Evolutionary conservation across 1,140 invertebrate genomes (phyloP).

Genomic region (Portunus trituberculatus): DNA sequence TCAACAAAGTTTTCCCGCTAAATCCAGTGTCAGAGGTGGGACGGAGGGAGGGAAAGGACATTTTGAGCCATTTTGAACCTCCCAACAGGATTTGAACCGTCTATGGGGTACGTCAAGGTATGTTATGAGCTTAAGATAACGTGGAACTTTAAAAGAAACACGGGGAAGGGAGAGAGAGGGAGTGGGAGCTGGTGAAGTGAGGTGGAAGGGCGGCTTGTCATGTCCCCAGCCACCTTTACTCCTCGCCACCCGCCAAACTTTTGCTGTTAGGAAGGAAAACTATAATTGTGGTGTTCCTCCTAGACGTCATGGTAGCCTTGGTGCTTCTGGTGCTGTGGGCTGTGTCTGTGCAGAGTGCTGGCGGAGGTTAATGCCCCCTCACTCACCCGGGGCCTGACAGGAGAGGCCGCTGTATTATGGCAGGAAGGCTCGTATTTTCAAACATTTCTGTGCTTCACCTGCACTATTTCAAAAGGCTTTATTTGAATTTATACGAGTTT

Average conservation of each 20-base stretch:
- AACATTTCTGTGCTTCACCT: too few relatives aligned
- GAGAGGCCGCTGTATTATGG: too few relatives aligned
- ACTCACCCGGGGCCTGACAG: too few relatives aligned
- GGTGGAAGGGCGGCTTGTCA: too few relatives aligned
- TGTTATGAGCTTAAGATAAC: background rate
- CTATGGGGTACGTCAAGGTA: background rate
- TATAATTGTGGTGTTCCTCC: background rate
- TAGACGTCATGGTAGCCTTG: background rate
- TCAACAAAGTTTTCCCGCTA: constrained; percentile 13
- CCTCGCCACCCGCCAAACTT: background rate
- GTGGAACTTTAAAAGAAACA: background rate
- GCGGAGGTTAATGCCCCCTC: too few relatives aligned
- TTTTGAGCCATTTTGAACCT: background rate
- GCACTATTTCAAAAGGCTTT: too few relatives aligned
- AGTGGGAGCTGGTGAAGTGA: background rate
- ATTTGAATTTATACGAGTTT: too few relatives aligned
- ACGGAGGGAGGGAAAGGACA: background rate
- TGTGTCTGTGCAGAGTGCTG: background rate
- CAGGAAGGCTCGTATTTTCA: too few relatives aligned
- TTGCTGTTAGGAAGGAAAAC: background rate
- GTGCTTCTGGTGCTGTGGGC: background rate
- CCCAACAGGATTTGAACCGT: background rate
- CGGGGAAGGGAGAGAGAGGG: background rate
- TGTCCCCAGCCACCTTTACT: background rate
- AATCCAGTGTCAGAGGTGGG: background rate